Percentiles rank a stretch among this genome's conserved stretches.
Evolutionary conservation across 2,797 vertebrate species (phyloP).

Genomic region (Hipposideros larvatus): DNA sequence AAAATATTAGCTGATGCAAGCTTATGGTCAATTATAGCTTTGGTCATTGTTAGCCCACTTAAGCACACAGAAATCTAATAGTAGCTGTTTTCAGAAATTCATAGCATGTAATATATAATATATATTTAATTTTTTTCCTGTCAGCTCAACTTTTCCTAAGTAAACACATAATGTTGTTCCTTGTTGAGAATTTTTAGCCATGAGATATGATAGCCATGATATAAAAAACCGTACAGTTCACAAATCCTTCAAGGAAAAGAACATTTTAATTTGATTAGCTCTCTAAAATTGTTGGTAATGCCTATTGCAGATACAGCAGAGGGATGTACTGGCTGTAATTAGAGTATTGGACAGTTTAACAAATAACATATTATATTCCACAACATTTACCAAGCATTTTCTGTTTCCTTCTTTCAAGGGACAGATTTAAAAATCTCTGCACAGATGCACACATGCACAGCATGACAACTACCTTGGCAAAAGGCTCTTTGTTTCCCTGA

Average conservation of each 20-base stretch:
- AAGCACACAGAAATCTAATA: conserved; percentile 70
- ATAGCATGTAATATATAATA: conserved; percentile 16
- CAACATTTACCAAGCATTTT: conserved; percentile 45
- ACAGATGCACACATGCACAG: conserved; percentile 69
- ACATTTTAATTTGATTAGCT: conserved; percentile 83
- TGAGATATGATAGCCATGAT: not conserved
- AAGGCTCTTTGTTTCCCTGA: conserved; percentile 91
- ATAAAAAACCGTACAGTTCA: not conserved
- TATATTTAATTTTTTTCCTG: not conserved
- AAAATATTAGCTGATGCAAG: conserved; percentile 48
- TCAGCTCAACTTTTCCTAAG: conserved; percentile 5
- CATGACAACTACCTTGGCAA: conserved; percentile 88
- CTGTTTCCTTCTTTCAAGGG: conserved; percentile 38
- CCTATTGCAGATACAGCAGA: conserved; percentile 75
- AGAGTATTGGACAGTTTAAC: conserved; percentile 80
- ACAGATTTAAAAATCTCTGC: conserved; percentile 79
- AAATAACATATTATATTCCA: conserved; percentile 77
- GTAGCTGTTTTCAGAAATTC: conserved; percentile 57
- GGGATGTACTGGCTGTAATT: conserved; percentile 79
- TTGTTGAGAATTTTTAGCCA: not conserved
- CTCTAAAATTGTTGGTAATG: conserved; percentile 77
- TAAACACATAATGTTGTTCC: not conserved
- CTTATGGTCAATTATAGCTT: conserved; percentile 71
- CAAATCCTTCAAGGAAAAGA: conserved; percentile 16
- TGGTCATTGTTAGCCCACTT: conserved; percentile 79